Percentiles rank a stretch among this genome's conserved stretches.
Conservation (phyloP, 1,140 invertebrate species). For the Euglossa dilemma region DNA sequence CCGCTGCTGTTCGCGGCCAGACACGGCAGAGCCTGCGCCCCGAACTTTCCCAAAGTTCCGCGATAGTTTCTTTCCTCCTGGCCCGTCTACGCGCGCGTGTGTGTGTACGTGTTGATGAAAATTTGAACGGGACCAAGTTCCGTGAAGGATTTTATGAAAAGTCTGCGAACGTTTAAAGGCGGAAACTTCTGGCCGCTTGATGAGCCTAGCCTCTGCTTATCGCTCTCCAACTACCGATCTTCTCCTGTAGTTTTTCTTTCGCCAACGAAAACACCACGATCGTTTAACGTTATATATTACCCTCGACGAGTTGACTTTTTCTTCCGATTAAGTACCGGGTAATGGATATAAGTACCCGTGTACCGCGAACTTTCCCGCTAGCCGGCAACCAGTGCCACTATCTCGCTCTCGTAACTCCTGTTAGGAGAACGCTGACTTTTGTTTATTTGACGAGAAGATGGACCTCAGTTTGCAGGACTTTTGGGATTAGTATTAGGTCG, state of each 20-base stretch:
- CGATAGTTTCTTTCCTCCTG: slow-evolving; percentile 12
- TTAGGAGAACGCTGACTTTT: too few species aligned
- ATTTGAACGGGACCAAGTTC: slow-evolving; percentile 59
- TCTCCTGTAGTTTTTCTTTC: background rate
- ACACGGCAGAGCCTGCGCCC: slow-evolving; percentile 13
- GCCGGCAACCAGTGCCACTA: too few species aligned
- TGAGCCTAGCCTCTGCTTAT: background rate
- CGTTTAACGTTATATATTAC: background rate
- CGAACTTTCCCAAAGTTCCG: slow-evolving; percentile 19
- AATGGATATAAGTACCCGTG: too few species aligned
- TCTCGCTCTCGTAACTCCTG: too few species aligned
- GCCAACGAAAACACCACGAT: background rate
- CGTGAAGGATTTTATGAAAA: slow-evolving; percentile 26
- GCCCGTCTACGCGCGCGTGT: background rate
- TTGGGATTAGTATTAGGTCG: too few species aligned
- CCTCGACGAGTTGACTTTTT: too few species aligned
- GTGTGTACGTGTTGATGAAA: slow-evolving; percentile 56
- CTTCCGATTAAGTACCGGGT: too few species aligned
- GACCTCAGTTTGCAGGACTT: too few species aligned
- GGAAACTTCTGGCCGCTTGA: background rate
- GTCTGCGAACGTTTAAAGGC: slow-evolving; percentile 14
- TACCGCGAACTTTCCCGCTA: too few species aligned
- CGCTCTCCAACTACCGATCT: background rate
- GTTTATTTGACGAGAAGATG: too few species aligned
- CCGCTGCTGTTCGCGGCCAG: slow-evolving; percentile 16